phyloP scores from a whole-genome alignment of 2,888 invertebrate genomes.

The Crocallis elinguaria region DNA sequence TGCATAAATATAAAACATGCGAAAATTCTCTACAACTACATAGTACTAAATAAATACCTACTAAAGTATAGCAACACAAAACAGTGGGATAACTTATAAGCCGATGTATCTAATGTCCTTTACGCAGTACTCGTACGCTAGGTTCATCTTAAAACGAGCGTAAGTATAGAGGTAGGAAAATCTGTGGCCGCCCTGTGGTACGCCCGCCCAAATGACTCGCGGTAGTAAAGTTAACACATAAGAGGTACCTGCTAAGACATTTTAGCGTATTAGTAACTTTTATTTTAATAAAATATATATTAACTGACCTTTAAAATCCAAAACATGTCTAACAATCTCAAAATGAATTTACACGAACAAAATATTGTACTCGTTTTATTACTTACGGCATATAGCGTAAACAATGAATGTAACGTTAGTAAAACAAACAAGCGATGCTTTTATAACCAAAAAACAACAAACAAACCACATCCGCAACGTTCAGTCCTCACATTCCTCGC shows the following conservation, averaged over 20 bases:
- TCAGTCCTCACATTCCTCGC: constrained; percentile 9
- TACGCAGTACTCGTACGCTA: too few relatives aligned
- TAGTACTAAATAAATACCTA: too few relatives aligned
- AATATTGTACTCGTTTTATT: neutral
- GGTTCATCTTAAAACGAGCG: too few relatives aligned
- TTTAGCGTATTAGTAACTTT: neutral
- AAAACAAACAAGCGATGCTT: neutral
- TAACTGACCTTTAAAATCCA: neutral
- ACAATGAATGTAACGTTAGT: neutral
- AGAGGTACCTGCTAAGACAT: neutral
- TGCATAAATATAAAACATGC: too few relatives aligned
- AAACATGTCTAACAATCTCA: neutral
- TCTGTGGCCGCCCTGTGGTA: neutral
- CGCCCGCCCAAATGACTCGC: constrained; percentile 7
- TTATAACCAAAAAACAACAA: constrained; percentile 38
- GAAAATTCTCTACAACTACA: too few relatives aligned
- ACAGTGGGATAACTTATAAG: too few relatives aligned
- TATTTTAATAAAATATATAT: neutral
- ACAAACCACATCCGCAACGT: constrained; percentile 43
- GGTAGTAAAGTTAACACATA: too few relatives aligned
- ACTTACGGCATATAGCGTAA: neutral
- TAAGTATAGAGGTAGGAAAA: neutral
- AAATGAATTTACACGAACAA: neutral
- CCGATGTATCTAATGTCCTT: too few relatives aligned
- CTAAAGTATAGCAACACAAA: too few relatives aligned